Percentiles rank a stretch among this genome's conserved stretches.
Evolutionary conservation across 2,888 invertebrate genomes (phyloP).

Genomic region (Amblyjoppa proteus): DNA sequence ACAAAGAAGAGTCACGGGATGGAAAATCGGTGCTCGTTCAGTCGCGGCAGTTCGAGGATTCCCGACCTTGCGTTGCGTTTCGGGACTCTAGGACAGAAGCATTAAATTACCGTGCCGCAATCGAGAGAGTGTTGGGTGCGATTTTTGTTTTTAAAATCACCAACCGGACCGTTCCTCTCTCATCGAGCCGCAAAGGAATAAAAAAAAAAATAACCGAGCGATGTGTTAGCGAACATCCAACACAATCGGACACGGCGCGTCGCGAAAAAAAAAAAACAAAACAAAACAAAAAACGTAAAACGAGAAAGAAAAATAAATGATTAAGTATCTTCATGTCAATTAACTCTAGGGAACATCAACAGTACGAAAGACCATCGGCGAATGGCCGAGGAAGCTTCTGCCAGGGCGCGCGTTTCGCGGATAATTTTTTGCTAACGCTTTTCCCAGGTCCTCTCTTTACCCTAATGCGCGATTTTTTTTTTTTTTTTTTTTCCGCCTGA

Average conservation of each 20-base stretch:
- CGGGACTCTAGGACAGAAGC: slow-evolving; percentile 10
- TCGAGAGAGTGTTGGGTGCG: neutral
- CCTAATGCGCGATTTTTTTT: slow-evolving; percentile 19
- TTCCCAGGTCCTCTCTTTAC: slow-evolving; percentile 64
- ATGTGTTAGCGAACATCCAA: neutral
- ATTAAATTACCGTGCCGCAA: neutral
- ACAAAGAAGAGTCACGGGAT: neutral
- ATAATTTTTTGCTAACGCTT: slow-evolving; percentile 71
- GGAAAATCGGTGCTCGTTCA: slow-evolving; percentile 53
- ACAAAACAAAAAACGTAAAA: neutral
- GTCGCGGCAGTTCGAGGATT: neutral
- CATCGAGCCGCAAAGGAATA: neutral
- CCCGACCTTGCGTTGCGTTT: neutral
- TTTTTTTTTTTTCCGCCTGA: slow-evolving; percentile 20
- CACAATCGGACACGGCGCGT: slow-evolving; percentile 63
- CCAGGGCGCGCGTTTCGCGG: slow-evolving; percentile 66
- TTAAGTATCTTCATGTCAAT: slow-evolving; percentile 93
- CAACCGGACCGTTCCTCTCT: neutral
- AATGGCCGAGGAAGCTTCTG: slow-evolving; percentile 65
- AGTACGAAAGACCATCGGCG: slow-evolving; percentile 71
- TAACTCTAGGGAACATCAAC: slow-evolving; percentile 92
- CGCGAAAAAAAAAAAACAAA: slow-evolving; percentile 55
- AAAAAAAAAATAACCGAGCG: neutral
- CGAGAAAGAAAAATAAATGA: slow-evolving; percentile 74
- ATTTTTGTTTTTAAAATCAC: slow-evolving; percentile 4